phyloP scores from a whole-genome alignment of 2,797 vertebrate species.

The Momotus momota region DNA sequence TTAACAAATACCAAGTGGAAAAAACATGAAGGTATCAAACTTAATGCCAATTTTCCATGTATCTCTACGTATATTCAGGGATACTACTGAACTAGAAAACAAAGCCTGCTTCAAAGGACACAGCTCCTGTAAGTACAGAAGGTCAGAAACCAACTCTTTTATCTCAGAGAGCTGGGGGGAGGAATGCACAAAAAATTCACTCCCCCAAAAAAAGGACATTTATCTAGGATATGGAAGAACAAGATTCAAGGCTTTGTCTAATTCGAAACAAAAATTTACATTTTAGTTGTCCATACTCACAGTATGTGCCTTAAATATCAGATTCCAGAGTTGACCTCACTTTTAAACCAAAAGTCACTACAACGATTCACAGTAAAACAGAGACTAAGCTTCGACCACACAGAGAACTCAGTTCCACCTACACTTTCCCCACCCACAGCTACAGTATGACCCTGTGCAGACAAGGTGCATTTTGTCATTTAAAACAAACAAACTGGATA shows the following conservation, averaged over 20 bases:
- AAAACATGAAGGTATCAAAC: neutral
- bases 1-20: neutral
- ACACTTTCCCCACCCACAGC: neutral
- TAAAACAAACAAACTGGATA: neutral
- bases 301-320: neutral
- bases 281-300: neutral
- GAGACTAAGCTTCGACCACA: neutral
- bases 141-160: neutral
- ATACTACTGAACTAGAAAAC: neutral
- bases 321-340: neutral
- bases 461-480: neutral
- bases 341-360: neutral
- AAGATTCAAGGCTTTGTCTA: neutral
- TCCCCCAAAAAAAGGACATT: neutral
- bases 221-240: neutral
- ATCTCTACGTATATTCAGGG: neutral
- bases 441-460: neutral
- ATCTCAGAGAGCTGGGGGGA: fast-evolving
- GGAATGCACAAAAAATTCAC: neutral
- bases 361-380: fast-evolving
- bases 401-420: neutral
- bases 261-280: neutral
- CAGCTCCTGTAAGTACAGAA: neutral
- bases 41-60: neutral
- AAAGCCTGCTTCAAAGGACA: neutral